A percentile compares a stretch with the other conserved stretches of the same genome.
These are phyloP conservation scores for Chelidonichthys spinosus DNA, from an alignment of 2,797 vertebrate genomes.

Conservation along the genomic window DNA sequence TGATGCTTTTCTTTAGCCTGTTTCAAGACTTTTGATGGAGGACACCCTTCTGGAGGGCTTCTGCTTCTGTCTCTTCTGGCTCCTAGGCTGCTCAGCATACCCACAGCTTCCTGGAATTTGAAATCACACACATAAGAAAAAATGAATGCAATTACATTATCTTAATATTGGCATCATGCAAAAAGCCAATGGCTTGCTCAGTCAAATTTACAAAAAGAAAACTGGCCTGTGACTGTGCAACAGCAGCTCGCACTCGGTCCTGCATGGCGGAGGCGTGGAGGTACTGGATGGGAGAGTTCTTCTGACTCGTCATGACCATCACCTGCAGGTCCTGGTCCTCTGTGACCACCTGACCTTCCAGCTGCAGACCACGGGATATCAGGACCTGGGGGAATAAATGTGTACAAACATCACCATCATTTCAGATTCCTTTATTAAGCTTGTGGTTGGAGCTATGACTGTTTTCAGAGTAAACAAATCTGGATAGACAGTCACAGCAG, in stretches of 20 bases:
- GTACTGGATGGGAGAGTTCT: constrained; percentile 84
- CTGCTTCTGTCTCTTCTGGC: constrained; percentile 80
- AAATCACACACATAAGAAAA: constrained; percentile 17
- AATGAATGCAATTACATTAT: neutral
- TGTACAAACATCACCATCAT: neutral
- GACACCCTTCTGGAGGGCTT: constrained; percentile 76
- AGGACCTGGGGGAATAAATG: constrained; percentile 78
- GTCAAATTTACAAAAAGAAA: neutral
- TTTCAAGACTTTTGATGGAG: constrained; percentile 79
- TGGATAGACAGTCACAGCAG: neutral
- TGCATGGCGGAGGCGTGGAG: constrained; percentile 83
- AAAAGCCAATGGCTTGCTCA: neutral
- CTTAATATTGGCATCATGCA: neutral
- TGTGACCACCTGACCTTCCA: constrained; percentile 88
- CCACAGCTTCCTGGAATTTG: constrained; percentile 80
- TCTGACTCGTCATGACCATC: constrained; percentile 80
- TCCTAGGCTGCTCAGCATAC: constrained; percentile 85
- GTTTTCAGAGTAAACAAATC: neutral
- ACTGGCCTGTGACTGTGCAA: constrained; percentile 83
- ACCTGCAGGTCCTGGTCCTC: constrained; percentile 88
- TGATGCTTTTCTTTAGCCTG: constrained; percentile 51
- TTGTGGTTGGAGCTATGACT: neutral
- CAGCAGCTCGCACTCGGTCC: constrained; percentile 83
- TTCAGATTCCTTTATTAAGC: neutral
- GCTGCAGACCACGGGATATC: constrained; percentile 87